Conservation (phyloP, 2,888 invertebrate species). For the Rhagium mordax region DNA sequence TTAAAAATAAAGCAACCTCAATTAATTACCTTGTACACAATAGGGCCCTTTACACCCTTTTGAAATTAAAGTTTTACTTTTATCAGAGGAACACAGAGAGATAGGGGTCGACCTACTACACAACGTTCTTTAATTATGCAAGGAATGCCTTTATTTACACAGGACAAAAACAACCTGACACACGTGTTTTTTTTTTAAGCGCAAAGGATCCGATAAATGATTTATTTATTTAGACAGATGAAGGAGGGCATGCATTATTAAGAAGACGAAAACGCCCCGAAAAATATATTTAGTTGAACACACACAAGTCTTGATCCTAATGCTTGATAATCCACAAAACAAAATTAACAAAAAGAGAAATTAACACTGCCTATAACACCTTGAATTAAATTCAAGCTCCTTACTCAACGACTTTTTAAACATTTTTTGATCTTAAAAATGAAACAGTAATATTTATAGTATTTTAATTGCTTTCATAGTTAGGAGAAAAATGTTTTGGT, state of each 20-base stretch:
- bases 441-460: too few species aligned
- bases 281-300: too few species aligned
- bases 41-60: background rate
- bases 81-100: background rate
- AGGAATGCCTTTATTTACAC: background rate
- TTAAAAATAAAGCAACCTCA: background rate
- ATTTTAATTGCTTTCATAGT: too few species aligned
- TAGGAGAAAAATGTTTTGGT: too few species aligned
- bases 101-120: background rate
- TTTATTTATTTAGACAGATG: background rate
- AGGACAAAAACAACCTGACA: background rate
- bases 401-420: background rate
- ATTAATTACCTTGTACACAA: background rate
- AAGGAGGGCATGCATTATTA: background rate
- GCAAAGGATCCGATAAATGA: background rate
- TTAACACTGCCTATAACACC: background rate
- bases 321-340: too few species aligned
- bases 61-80: background rate
- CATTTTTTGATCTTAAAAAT: background rate
- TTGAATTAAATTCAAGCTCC: background rate
- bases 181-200: background rate
- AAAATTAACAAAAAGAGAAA: background rate
- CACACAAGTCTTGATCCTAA: too few species aligned
- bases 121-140: background rate
- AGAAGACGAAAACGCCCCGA: background rate